phyloP scores from a whole-genome alignment of 37 sponge, comb jelly and placozoan genomes.

The Petrosia ficiformis region DNA sequence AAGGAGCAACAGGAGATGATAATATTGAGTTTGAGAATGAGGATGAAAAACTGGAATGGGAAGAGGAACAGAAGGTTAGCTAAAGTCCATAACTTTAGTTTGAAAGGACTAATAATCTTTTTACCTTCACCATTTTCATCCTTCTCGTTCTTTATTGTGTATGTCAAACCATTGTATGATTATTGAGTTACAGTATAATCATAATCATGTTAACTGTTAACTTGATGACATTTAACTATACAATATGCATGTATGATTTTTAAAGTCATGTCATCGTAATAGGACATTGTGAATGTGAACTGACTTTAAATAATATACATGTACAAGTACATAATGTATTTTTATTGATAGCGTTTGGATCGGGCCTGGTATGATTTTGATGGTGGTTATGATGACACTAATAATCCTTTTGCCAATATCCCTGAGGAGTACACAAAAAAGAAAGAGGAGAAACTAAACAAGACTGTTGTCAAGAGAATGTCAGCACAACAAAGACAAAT shows the following conservation, averaged over 20 bases:
- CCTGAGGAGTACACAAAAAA: conserved; percentile 91
- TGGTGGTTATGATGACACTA: conserved; percentile 89
- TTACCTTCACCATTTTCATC: too few relatives aligned
- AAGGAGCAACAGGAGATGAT: conserved; percentile 23
- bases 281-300: too few relatives aligned
- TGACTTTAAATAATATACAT: background rate
- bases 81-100: background rate
- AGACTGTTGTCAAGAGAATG: conserved; percentile 81
- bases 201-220: too few relatives aligned
- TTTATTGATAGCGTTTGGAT: conserved; percentile 72
- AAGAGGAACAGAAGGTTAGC: conserved; percentile 86
- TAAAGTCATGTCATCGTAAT: too few relatives aligned
- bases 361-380: conserved; percentile 99
- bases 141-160: too few relatives aligned
- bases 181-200: too few relatives aligned
- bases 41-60: conserved; percentile 67
- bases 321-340: background rate
- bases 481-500: conserved; percentile 96
- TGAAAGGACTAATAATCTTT: background rate
- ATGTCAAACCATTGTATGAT: background rate
- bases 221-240: too few relatives aligned
- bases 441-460: conserved; percentile 91
- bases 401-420: conserved; percentile 90
- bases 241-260: too few relatives aligned
- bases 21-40: conserved; percentile 17